These are phyloP conservation scores for Phytoseiulus persimilis DNA, from an alignment of 2,888 invertebrate genomes.

Conservation along the genomic window DNA sequence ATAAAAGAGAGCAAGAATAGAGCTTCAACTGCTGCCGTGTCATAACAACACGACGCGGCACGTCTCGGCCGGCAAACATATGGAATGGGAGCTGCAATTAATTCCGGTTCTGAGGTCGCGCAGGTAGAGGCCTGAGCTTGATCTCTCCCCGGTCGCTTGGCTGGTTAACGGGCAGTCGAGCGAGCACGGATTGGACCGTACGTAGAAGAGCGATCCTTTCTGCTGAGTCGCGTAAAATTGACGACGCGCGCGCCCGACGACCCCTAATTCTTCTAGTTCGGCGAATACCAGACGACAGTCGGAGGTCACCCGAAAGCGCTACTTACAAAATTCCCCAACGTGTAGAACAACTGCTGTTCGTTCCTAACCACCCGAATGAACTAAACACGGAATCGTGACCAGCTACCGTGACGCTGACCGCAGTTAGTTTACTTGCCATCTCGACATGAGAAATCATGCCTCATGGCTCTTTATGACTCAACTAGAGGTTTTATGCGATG, in stretches of 20 bases:
- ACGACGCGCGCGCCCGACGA: not conserved
- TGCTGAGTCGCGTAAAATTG: slow-evolving; percentile 5
- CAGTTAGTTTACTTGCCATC: not conserved
- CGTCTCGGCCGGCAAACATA: not conserved
- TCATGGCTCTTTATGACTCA: not conserved
- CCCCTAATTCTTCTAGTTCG: not conserved
- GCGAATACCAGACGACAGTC: slow-evolving; percentile 5
- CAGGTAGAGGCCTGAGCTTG: not conserved
- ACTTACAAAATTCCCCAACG: not conserved
- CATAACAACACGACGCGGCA: not conserved
- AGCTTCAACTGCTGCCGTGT: not conserved
- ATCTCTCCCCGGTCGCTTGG: not conserved
- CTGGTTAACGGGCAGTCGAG: not conserved
- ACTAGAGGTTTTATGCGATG: not conserved
- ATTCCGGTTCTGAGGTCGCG: not conserved
- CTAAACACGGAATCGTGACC: slow-evolving; percentile 5
- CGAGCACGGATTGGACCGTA: not conserved
- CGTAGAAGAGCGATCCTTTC: not conserved
- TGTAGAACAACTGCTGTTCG: slow-evolving; percentile 5
- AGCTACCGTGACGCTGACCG: not conserved
- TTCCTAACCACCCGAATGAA: not conserved
- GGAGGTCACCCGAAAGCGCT: not conserved
- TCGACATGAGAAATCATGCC: not conserved
- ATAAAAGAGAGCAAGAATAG: not conserved
- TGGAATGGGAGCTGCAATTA: not conserved